Base-by-base conservation (phyloP, 2,113 vertebrate genomes). In the Cynoglossus semilaevis region DNA sequence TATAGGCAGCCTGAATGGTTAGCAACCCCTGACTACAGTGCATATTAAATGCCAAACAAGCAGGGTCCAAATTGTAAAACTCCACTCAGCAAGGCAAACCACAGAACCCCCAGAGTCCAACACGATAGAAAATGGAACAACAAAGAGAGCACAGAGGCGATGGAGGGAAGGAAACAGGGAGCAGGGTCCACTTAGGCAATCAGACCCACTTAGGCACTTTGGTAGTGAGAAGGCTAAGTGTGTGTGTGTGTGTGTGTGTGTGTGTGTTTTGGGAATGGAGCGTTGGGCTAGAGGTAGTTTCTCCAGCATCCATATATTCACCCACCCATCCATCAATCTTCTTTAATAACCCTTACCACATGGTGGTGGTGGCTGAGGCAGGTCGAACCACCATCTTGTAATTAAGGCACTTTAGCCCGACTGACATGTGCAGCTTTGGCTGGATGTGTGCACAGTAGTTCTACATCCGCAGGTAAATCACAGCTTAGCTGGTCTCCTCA, bases 391-490 rank as follows among this genome's bases (percentile, higher is more conserved):
- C 83, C 34, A 70, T 65, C 8, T 76, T 75, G 84, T 90, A 89
- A 91, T 91, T 89, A 90, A 90, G 85, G 85, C 86, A 75, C 85
- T 81, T 84, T 87, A 79, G 70, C 66, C 58, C 15, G 53, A 56
- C 63, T 41, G 50, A 47, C 67, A 47, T 5, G 15, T 43, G 14
- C 84, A 71, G 73, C 75, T 76, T 68, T 42, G 78, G 67, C 74
- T 42, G 78, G 65, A 74, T 42, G 51, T 68, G 80, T 60, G 77
- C 78, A 72, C 70, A 81, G 76, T 29, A 29, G 22, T 29, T 29
- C 74, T 79, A 61, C 77, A 77, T 76, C 79, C 63, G 42, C 62
- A 63, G 45, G 63, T 69, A 83, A 82, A 76, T 58, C 66, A 51
- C 60, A 57, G 74, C 50, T 70, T 71, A 70, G 70, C 15, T 19